Conservation (phyloP, 2,888 invertebrate species). For the Tachina grossa region DNA sequence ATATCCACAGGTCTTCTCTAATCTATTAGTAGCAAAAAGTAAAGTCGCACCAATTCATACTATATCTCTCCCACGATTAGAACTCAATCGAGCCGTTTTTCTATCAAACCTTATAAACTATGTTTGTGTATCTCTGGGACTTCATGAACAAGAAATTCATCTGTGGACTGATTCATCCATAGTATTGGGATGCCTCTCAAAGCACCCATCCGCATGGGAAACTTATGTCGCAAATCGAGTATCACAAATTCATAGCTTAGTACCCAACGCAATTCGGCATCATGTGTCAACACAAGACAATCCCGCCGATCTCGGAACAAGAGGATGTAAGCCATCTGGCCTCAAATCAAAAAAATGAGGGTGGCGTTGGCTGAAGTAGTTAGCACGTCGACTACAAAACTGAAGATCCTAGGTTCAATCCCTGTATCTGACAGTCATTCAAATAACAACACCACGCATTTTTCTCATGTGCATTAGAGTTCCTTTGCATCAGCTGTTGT, state of each 20-base stretch:
- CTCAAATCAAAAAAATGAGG: background rate
- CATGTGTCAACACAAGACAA: background rate
- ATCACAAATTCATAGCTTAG: background rate
- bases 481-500: too few relatives aligned
- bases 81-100: background rate
- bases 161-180: background rate
- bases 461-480: too few relatives aligned
- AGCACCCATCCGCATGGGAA: background rate
- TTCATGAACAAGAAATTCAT: background rate
- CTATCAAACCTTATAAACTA: background rate
- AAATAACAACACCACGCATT: too few relatives aligned
- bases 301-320: background rate
- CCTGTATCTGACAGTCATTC: too few relatives aligned
- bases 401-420: too few relatives aligned
- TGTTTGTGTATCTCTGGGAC: background rate
- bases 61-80: background rate
- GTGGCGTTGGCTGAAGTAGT: too few relatives aligned
- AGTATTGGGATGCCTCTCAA: background rate
- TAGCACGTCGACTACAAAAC: too few relatives aligned
- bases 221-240: background rate
- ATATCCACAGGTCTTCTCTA: background rate
- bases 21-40: background rate
- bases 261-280: background rate
- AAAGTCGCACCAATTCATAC: background rate
- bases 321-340: background rate